Conservation (phyloP, 2,888 invertebrate species). For the Apocheima hispidaria region DNA sequence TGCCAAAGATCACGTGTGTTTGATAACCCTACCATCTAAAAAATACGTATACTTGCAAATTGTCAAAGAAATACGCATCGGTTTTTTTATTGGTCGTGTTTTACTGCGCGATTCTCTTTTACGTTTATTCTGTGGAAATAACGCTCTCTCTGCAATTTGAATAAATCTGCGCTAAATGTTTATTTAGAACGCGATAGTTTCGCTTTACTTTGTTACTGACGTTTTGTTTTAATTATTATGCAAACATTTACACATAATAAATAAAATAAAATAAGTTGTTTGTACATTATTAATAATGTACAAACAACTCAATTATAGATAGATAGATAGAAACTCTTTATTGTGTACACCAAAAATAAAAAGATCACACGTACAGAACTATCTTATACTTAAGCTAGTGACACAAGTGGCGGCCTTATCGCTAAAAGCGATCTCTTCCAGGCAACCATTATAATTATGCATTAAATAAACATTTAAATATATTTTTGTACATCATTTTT, state of each 20-base stretch:
- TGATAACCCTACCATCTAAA: constrained; percentile 16
- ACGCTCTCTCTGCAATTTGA: constrained; percentile 26
- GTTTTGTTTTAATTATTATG: constrained; percentile 13
- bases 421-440: too few species aligned
- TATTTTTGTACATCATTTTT: too few species aligned
- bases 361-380: too few species aligned
- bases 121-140: constrained; percentile 26
- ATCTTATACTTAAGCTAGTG: too few species aligned
- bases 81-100: constrained; percentile 29
- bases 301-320: too few species aligned
- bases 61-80: constrained; percentile 42
- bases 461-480: too few species aligned
- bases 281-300: too few species aligned
- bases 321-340: too few species aligned
- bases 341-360: too few species aligned
- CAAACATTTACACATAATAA: background rate
- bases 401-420: too few species aligned
- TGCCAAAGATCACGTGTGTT: background rate
- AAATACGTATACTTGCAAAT: constrained; percentile 37
- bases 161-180: constrained; percentile 33
- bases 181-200: constrained; percentile 24
- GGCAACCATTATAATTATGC: too few species aligned
- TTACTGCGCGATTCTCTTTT: constrained; percentile 33
- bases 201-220: constrained; percentile 16
- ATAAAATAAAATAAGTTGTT: too few species aligned